Conservation (phyloP, 2,888 invertebrate genomes). For the Latrodectus hesperus region DNA sequence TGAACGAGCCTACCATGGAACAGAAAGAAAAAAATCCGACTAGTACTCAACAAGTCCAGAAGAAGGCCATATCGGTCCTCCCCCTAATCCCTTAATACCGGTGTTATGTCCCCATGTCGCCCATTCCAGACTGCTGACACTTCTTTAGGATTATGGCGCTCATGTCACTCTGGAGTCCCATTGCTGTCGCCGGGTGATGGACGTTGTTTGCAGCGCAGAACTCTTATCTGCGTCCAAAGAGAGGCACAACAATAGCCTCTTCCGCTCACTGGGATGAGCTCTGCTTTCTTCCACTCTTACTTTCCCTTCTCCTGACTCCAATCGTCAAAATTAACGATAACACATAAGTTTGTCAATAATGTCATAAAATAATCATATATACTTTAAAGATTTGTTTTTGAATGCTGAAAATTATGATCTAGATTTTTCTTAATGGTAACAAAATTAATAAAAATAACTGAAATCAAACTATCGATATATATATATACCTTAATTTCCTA, state of each 20-base stretch:
- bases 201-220: conserved; percentile 44
- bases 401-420: too few relatives aligned
- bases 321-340: too few relatives aligned
- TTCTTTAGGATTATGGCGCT: conserved; percentile 58
- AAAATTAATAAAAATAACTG: too few relatives aligned
- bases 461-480: too few relatives aligned
- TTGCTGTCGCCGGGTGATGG: conserved; percentile 55
- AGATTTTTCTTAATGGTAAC: too few relatives aligned
- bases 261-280: background rate
- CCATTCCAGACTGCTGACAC: conserved; percentile 52
- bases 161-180: conserved; percentile 68
- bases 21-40: background rate
- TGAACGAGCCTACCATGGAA: conserved; percentile 56
- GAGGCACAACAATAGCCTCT: background rate
- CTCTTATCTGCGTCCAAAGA: conserved; percentile 39
- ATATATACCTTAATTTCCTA: too few relatives aligned
- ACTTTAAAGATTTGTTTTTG: too few relatives aligned
- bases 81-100: conserved; percentile 61
- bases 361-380: too few relatives aligned
- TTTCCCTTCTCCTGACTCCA: too few relatives aligned
- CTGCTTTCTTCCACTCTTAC: too few relatives aligned
- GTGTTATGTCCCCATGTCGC: conserved; percentile 61
- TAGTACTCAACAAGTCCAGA: conserved; percentile 60
- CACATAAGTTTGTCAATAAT: too few relatives aligned
- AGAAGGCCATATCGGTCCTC: conserved; percentile 25